phyloP scores from a whole-genome alignment of 2,113 vertebrate genomes.

The Vireo altiloquus region DNA sequence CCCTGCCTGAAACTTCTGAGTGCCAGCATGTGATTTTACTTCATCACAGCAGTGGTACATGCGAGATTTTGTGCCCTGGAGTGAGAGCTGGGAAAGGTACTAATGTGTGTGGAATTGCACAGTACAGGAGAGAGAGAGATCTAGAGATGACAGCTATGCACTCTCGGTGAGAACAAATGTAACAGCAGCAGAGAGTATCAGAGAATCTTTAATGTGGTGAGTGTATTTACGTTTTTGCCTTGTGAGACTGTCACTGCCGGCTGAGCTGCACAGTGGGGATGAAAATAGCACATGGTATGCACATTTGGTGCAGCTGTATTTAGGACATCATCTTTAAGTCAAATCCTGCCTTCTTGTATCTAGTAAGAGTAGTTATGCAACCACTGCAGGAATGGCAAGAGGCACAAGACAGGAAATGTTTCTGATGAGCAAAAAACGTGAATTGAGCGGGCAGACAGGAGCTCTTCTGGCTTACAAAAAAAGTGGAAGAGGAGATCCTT shows the following conservation, averaged over 20 bases:
- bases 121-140: background rate
- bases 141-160: background rate
- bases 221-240: background rate
- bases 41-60: background rate
- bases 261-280: background rate
- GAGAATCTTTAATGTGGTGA: background rate
- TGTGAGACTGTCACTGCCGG: background rate
- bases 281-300: background rate
- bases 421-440: background rate
- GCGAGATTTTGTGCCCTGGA: background rate
- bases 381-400: background rate
- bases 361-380: background rate
- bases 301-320: background rate
- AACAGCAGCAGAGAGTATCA: background rate
- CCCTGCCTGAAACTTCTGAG: background rate
- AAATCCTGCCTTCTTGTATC: background rate
- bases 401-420: background rate
- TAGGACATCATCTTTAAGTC: background rate
- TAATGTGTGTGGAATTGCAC: background rate
- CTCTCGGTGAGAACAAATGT: background rate
- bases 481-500: background rate
- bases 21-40: background rate
- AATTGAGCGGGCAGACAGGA: background rate
- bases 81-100: background rate
- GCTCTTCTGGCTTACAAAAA: background rate